Conservation (phyloP, 2,113 vertebrate genomes). For the Cyanoliseus patagonus region DNA sequence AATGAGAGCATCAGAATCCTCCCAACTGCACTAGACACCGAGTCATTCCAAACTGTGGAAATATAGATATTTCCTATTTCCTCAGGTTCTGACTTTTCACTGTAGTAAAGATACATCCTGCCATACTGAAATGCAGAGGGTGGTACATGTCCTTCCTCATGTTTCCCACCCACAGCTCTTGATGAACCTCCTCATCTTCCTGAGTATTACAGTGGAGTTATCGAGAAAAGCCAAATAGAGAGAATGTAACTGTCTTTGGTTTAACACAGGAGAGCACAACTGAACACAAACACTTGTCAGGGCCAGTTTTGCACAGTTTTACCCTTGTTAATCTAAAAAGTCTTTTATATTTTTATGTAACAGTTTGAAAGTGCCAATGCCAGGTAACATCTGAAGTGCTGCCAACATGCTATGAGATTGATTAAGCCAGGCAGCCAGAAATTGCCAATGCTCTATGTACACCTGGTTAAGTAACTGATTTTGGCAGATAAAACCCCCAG, state of each 20-base stretch:
- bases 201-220: not conserved
- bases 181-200: not conserved
- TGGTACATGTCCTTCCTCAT: fast-evolving
- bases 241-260: not conserved
- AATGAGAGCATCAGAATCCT: not conserved
- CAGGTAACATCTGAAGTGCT: slow-evolving; percentile 23
- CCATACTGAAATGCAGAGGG: not conserved
- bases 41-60: not conserved
- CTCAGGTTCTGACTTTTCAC: not conserved
- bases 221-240: not conserved
- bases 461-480: not conserved
- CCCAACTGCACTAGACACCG: not conserved
- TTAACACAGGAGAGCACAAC: not conserved
- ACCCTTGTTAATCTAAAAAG: not conserved
- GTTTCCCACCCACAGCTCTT: not conserved
- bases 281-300: not conserved
- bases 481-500: not conserved
- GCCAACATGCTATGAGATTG: not conserved
- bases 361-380: not conserved
- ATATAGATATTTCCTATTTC: not conserved
- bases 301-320: not conserved
- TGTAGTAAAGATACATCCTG: not conserved
- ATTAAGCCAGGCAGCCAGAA: not conserved
- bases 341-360: not conserved
- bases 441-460: not conserved